A percentile compares a stretch with the other conserved stretches of the same genome.
Evolutionary conservation across 2,797 vertebrate species (phyloP).

Genomic region (Triplophysa yarkandensis): DNA sequence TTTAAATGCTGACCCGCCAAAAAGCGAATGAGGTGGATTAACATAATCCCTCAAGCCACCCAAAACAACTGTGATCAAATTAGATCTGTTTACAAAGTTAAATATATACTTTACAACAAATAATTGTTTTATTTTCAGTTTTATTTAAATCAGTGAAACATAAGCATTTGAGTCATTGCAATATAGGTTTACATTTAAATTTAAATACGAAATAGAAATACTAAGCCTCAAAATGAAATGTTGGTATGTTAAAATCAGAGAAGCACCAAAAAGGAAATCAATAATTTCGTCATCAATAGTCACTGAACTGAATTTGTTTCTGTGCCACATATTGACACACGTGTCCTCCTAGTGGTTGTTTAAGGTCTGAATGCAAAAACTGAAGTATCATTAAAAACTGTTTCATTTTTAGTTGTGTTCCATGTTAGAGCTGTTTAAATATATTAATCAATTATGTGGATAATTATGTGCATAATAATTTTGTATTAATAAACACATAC

Average conservation of each 20-base stretch:
- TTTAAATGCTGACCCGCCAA: constrained; percentile 24
- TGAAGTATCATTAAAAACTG: too few species aligned
- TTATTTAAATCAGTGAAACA: not conserved
- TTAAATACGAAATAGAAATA: not conserved
- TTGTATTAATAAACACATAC: too few species aligned
- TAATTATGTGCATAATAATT: too few species aligned
- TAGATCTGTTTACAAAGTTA: constrained; percentile 4
- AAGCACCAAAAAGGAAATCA: not conserved
- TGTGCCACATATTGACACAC: not conserved
- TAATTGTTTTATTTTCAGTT: not conserved
- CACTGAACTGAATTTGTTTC: not conserved
- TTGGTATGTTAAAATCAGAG: not conserved
- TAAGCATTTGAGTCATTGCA: not conserved
- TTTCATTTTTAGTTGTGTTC: too few species aligned
- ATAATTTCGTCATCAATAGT: not conserved
- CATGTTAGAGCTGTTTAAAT: too few species aligned
- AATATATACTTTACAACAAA: not conserved
- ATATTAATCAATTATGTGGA: too few species aligned
- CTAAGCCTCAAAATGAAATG: not conserved
- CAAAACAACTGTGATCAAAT: constrained; percentile 17
- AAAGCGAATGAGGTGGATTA: constrained; percentile 32
- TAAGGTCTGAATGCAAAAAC: not conserved
- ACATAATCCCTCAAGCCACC: constrained; percentile 31
- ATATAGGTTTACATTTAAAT: not conserved
- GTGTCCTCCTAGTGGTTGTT: constrained; percentile 37